A percentile compares a stretch with the other conserved stretches of the same genome.
Evolutionary conservation across 1,140 invertebrate genomes (phyloP).

Genomic region (Macrostomum lignano): DNA sequence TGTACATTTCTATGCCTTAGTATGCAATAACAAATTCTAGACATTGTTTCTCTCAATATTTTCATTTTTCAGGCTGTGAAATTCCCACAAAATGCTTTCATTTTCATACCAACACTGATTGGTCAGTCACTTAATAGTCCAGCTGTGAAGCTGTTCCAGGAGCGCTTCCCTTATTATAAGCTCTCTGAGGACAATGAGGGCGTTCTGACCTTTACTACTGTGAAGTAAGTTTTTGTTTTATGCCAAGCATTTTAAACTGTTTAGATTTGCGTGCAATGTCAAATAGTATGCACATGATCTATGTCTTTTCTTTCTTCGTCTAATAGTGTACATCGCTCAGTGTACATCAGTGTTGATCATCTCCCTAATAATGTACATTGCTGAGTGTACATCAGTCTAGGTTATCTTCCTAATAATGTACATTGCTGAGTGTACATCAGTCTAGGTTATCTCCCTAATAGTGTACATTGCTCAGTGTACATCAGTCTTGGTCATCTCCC

Average conservation of each 20-base stretch:
- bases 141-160: constrained; percentile 47
- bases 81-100: constrained; percentile 57
- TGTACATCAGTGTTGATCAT: neutral
- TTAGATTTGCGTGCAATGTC: too few relatives aligned
- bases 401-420: too few relatives aligned
- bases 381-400: too few relatives aligned
- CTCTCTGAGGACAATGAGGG: constrained; percentile 38
- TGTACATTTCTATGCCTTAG: too few relatives aligned
- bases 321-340: neutral
- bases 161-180: constrained; percentile 67
- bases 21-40: neutral
- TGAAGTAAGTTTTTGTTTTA: constrained; percentile 33
- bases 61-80: constrained; percentile 36
- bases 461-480: too few relatives aligned
- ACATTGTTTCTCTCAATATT: constrained; percentile 4
- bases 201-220: constrained; percentile 52
- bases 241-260: too few relatives aligned
- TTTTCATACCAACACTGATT: constrained; percentile 57
- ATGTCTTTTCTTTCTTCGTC: neutral
- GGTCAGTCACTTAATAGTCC: constrained; percentile 68
- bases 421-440: too few relatives aligned
- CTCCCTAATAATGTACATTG: constrained; percentile 4
- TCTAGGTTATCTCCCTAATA: too few relatives aligned
- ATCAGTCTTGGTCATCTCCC: too few relatives aligned
- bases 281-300: neutral